Evolutionary conservation across 2,113 vertebrate species (phyloP), one percentile per base, ranked within the genome.

Genomic region (Pelobates fuscus): DNA sequence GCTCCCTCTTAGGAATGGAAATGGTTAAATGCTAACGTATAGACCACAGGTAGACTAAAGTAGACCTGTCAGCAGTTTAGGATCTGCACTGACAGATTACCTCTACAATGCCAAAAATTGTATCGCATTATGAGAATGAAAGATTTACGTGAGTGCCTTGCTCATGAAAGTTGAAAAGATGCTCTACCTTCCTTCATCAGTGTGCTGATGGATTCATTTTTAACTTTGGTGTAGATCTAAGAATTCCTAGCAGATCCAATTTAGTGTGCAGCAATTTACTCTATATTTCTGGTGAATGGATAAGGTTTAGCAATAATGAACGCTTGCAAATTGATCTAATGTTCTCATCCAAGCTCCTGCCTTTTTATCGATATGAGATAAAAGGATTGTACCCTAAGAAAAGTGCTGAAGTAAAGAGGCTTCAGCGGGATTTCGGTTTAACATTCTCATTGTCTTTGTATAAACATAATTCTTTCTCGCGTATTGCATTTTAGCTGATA

Each of bases 401-500:
- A 72, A 24, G 59, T 52, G 44, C 70, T 72, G 59, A 72, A 63
- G 17, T 63, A 54, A 49, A 32, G 27, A 24, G 43, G 59, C 44
- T 72, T 44, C 59, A n/a, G 61, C 37, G 70, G 70, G 70, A 72
- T 63, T 72, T 63, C 70, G 52, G 43, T 60, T 71, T 60, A 71
- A 61, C 57, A 62, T 71, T n/a, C 70, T 62, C 41, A 71, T 72
- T 63, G 43, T 72, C 70, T 37, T 54, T 72, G 52, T 30, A 54
- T 72, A 63, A 72, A 62, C 70, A 54, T 72, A 72, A 62, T 62
- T 72, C 25, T 63, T 62, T 46, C 59, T 71, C 60, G 62, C 29
- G 61, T 37, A 58, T 71, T 49, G 69, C 55, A 30, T 62, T 71
- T 71, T 26, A 21, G 70, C 49, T 37, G 5, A 37, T 10, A 37